A percentile compares a stretch with the other conserved stretches of the same genome.
These are phyloP conservation scores for Pycnonotus jocosus DNA, from an alignment of 2,113 vertebrate species.

Conservation along the genomic window DNA sequence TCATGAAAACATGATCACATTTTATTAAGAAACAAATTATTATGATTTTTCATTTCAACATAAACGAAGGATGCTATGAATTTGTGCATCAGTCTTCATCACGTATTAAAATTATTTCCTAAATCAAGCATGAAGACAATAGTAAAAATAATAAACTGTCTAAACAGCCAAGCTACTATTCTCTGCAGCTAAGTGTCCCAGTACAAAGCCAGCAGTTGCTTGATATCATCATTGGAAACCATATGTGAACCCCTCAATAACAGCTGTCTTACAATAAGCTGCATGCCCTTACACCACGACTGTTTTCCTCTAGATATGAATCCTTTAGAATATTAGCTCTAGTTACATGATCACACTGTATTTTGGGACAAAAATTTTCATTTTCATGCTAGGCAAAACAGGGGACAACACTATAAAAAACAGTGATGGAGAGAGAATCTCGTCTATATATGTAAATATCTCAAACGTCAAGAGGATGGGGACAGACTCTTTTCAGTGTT, in stretches of 20 bases:
- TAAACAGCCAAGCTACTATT: background rate
- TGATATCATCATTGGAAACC: background rate
- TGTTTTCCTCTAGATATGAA: background rate
- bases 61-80: background rate
- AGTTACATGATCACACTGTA: background rate
- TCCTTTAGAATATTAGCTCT: background rate
- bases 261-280: background rate
- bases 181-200: background rate
- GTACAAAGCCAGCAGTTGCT: background rate
- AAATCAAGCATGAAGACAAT: background rate
- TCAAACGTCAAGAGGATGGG: background rate
- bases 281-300: background rate
- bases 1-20: background rate
- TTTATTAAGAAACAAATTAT: background rate
- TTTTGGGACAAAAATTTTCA: background rate
- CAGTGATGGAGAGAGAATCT: background rate
- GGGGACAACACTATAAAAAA: background rate
- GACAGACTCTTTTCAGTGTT: background rate
- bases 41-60: background rate
- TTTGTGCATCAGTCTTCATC: background rate
- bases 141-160: background rate
- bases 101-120: background rate
- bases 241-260: background rate
- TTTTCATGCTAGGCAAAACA: background rate
- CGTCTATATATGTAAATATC: background rate